Evolutionary conservation across 2,888 invertebrate genomes (phyloP), one percentile per base, ranked within the genome.

Genomic region (Mantis religiosa): DNA sequence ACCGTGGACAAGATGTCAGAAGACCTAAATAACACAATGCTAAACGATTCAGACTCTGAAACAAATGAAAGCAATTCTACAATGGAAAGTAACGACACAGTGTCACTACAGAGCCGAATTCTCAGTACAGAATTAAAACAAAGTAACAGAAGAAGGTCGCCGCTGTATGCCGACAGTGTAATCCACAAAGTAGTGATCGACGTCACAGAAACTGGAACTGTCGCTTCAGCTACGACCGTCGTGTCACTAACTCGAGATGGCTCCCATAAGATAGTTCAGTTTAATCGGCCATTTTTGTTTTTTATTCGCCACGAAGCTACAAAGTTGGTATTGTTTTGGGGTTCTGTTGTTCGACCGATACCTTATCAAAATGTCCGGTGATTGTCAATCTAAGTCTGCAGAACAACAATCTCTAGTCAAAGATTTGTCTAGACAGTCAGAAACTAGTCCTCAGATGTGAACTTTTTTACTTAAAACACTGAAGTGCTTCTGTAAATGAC

Each of bases 281-380:
- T 95, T 0, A 95, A 97, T 91, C 94, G 96, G 54, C 97, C 97
- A 0, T 97, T 97, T 92, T 93, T 96, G 89, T 96, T 97, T 92
- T 96, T 97, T 92, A 96, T 97, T 90, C 94, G 96, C 90, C 95
- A 97, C 91, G 95, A 96, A 90, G 93, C 93, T 41, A 95, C 96
- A 6, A 95, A 95, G 91, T 93, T 96, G 12, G 94, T 96, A 41
- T 94, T 96, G 85, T 97, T 97, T 92, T 96, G 96, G 94, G 97
- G 96, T 1, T 94, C 95, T 47, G 94, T 97, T 85, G 94, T 94
- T 91, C 94, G 94, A 90, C 96, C 96, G 9, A 0, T 85, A 34
- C 88, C 85, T 15, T 34, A 85, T 30, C 81, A 81, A n/a, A n/a
- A 20, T 14, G 84, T 84, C 9, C 54, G 54, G 54, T 71, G 54